phyloP scores from a whole-genome alignment of 2,113 vertebrate species.

The Phalacrocorax brasilianus region DNA sequence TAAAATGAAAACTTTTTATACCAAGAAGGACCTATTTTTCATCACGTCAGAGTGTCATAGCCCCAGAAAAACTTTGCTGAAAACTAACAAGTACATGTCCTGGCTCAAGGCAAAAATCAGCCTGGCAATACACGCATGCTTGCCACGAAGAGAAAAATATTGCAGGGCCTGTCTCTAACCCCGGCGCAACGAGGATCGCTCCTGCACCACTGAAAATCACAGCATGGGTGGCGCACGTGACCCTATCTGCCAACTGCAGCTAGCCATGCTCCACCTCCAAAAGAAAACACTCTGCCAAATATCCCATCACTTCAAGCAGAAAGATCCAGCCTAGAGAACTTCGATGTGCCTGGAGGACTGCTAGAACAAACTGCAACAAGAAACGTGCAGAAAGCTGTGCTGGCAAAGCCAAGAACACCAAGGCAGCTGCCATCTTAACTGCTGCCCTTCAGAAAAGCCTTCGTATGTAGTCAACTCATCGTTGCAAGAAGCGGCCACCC shows the following conservation, averaged over 20 bases:
- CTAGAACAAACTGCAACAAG: neutral
- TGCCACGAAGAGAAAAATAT: neutral
- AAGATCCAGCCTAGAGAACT: neutral
- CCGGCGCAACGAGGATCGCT: accelerated
- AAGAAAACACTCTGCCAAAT: neutral
- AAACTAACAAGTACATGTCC: neutral
- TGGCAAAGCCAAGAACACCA: neutral
- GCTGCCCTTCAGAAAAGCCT: neutral
- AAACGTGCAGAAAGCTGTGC: neutral
- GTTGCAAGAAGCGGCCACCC: accelerated
- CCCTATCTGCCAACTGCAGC: neutral
- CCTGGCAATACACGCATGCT: accelerated
- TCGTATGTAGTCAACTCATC: accelerated
- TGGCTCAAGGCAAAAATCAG: neutral
- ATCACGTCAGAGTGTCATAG: neutral
- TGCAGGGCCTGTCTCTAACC: neutral
- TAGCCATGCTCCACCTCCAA: neutral
- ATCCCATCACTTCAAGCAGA: neutral
- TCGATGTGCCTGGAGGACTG: neutral
- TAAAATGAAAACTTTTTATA: neutral
- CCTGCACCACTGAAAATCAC: neutral
- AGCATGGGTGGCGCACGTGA: neutral
- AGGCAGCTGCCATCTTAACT: neutral
- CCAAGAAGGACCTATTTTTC: neutral
- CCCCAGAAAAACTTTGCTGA: neutral